These are phyloP conservation scores for Peromyscus californicus DNA, from an alignment of 2,113 vertebrate species.

Conservation along the genomic window DNA sequence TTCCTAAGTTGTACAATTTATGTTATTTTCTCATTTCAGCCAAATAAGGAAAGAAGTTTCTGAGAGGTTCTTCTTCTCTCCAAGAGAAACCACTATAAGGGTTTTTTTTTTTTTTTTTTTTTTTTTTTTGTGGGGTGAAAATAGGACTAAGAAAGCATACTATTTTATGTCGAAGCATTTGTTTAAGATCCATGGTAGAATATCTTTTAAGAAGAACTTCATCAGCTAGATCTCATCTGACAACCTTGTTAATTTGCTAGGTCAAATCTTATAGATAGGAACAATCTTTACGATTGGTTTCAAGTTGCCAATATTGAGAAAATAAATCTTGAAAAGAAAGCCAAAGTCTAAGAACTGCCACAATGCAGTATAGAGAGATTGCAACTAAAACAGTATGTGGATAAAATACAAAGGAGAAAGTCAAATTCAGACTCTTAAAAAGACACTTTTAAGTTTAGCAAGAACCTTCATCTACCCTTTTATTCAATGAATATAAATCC, in stretches of 20 bases:
- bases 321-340: conserved; percentile 51
- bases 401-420: conserved; percentile 35
- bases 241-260: conserved; percentile 17
- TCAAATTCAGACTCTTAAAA: conserved; percentile 48
- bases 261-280: conserved; percentile 50
- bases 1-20: not conserved
- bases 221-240: not conserved
- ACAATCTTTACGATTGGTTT: conserved; percentile 35
- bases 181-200: not conserved
- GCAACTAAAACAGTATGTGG: conserved; percentile 51
- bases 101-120: not conserved
- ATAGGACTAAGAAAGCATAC: not conserved
- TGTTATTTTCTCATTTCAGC: not conserved
- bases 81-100: conserved; percentile 2
- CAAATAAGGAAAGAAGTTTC: not conserved
- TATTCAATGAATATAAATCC: conserved; percentile 72
- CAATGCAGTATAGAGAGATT: conserved; percentile 55
- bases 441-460: conserved; percentile 53
- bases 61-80: not conserved
- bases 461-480: not conserved
- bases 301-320: conserved; percentile 32
- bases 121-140: not conserved
- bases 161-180: not conserved
- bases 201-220: not conserved
- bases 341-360: not conserved